Conservation (phyloP, 2,888 invertebrate genomes). For the Diogma glabrata region DNA sequence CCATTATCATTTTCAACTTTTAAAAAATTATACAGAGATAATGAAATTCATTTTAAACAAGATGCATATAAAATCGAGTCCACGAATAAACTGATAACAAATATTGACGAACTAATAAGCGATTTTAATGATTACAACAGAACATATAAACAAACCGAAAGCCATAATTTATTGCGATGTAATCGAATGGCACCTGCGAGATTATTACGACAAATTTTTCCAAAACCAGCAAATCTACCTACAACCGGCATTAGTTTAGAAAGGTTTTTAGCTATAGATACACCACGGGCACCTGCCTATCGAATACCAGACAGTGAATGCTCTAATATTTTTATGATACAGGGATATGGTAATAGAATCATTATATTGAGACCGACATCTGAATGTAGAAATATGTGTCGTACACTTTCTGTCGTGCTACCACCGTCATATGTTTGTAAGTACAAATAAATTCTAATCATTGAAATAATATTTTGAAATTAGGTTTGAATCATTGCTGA, state of each 20-base stretch:
- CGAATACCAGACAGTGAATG: conserved; percentile 70
- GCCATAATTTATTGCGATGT: conserved; percentile 47
- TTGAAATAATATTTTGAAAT: no score
- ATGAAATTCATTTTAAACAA: conserved; percentile 50
- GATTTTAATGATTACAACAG: conserved; percentile 23
- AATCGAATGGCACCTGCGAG: conserved; percentile 65
- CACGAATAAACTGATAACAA: conserved; percentile 29
- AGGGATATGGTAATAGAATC: conserved; percentile 58
- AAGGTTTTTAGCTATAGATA: conserved; percentile 64
- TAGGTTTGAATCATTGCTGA: no score
- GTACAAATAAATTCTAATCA: conserved; percentile 28
- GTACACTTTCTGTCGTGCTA: conserved; percentile 56
- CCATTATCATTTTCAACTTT: conserved; percentile 30
- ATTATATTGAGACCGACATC: conserved; percentile 63
- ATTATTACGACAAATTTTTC: conserved; percentile 57
- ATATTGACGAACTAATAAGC: conserved; percentile 33
- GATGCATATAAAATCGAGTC: conserved; percentile 44
- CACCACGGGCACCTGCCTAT: conserved; percentile 52
- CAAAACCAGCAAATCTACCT: conserved; percentile 55
- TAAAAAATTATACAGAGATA: conserved; percentile 21
- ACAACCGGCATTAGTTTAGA: conserved; percentile 67
- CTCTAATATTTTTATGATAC: conserved; percentile 63
- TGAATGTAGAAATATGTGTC: conserved; percentile 62
- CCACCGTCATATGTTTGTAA: conserved; percentile 65
- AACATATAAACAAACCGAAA: conserved; percentile 19